phyloP scores from a whole-genome alignment of 2,113 vertebrate species.

The Brachirus orientalis region DNA sequence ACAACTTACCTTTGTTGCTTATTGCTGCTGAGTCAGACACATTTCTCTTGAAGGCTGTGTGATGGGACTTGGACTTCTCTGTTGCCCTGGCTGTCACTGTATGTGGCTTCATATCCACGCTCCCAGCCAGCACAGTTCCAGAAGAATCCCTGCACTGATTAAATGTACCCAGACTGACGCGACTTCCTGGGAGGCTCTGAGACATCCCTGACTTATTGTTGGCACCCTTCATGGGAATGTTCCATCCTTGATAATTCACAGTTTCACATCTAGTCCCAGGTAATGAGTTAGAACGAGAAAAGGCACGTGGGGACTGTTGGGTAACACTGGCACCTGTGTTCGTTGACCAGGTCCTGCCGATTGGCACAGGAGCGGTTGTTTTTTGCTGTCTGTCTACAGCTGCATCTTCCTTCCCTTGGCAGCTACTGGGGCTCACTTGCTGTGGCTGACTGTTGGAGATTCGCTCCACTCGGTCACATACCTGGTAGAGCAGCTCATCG shows the following conservation, averaged over 20 bases:
- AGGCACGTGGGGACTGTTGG: slow-evolving; percentile 26
- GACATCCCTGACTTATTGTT: slow-evolving; percentile 37
- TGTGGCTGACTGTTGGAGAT: slow-evolving; percentile 79
- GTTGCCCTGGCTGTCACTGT: slow-evolving; percentile 44
- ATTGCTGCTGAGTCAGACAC: slow-evolving; percentile 80
- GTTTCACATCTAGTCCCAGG: slow-evolving; percentile 36
- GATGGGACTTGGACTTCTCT: slow-evolving; percentile 49
- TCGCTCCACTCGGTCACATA: slow-evolving; percentile 90
- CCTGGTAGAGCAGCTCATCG: slow-evolving; percentile 89
- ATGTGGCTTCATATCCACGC: slow-evolving; percentile 39
- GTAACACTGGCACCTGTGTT: not conserved
- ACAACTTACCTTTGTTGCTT: slow-evolving; percentile 82
- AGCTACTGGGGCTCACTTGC: not conserved
- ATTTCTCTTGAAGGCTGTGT: slow-evolving; percentile 83
- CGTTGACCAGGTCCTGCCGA: not conserved
- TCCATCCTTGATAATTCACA: slow-evolving; percentile 53
- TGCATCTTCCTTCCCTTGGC: slow-evolving; percentile 11
- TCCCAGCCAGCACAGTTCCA: slow-evolving; percentile 32
- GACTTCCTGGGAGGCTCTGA: slow-evolving; percentile 52
- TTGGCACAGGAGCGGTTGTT: slow-evolving; percentile 26
- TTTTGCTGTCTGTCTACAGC: slow-evolving; percentile 11
- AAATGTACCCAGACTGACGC: slow-evolving; percentile 71
- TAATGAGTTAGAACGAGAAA: slow-evolving; percentile 63
- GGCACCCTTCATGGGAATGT: slow-evolving; percentile 44
- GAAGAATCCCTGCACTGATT: slow-evolving; percentile 66